A percentile compares a stretch with the other conserved stretches of the same genome.
These are phyloP conservation scores for Valencia hispanica DNA, from an alignment of 2,797 vertebrate species.

Conservation along the genomic window DNA sequence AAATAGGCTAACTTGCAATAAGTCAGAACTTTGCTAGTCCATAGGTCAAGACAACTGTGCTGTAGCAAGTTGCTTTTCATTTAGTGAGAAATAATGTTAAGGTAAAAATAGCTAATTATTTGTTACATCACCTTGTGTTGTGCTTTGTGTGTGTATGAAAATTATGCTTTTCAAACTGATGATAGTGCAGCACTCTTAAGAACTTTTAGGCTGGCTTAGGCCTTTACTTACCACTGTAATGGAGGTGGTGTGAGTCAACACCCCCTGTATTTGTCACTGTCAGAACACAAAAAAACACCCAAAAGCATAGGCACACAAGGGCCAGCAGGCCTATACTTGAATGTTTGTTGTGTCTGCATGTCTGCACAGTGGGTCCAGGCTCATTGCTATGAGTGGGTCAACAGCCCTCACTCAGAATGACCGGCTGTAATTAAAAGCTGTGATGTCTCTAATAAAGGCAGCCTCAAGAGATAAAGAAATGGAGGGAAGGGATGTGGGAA, in stretches of 20 bases:
- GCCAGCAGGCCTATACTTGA: slow-evolving; percentile 67
- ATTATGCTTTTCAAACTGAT: slow-evolving; percentile 37
- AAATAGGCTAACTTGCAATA: not conserved
- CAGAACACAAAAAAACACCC: slow-evolving; percentile 45
- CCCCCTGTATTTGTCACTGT: slow-evolving; percentile 66
- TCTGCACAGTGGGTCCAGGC: slow-evolving; percentile 61
- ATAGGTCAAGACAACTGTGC: not conserved
- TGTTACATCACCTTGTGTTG: slow-evolving; percentile 57
- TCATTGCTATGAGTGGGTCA: slow-evolving; percentile 74
- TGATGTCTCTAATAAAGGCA: slow-evolving; percentile 70
- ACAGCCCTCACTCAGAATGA: slow-evolving; percentile 72
- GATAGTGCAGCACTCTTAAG: slow-evolving; percentile 28
- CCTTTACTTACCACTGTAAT: slow-evolving; percentile 75
- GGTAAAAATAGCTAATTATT: slow-evolving; percentile 17
- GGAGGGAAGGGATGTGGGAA: slow-evolving; percentile 36
- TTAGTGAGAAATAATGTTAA: slow-evolving; percentile 17
- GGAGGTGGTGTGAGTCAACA: slow-evolving; percentile 57
- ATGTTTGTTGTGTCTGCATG: slow-evolving; percentile 79
- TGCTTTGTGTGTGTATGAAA: no score
- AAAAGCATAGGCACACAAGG: slow-evolving; percentile 38
- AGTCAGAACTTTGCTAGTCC: not conserved
- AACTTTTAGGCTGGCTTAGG: slow-evolving; percentile 40
- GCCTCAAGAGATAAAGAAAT: slow-evolving; percentile 46
- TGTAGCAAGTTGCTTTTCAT: slow-evolving; percentile 13
- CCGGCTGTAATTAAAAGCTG: slow-evolving; percentile 78